Base-by-base conservation (phyloP, 2,888 invertebrate genomes). In the Vesta saturnalis region DNA sequence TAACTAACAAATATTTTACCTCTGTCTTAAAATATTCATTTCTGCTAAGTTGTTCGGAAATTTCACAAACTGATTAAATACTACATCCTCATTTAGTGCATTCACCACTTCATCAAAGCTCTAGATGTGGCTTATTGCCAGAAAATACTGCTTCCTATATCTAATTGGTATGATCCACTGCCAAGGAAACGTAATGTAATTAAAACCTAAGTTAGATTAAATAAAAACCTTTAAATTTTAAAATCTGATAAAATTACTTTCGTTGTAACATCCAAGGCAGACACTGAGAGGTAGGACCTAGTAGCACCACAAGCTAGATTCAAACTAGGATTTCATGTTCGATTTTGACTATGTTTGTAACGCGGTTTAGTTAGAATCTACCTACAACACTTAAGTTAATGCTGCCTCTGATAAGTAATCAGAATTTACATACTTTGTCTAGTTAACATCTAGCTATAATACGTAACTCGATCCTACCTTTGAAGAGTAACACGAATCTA, bases 171-270 rank as follows among this genome's bases (percentile, higher is more conserved):
- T n/a, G 12, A n/a, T n/a, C 46, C 46, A 46, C 46, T 14, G n/a
- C 14, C 12, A 46, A 46, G 8, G 46, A 46, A 46, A 6, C 46
- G 8, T 46, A 46, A 46, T n/a, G 46, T 46, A n/a, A 46, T 46
- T 46, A 46, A 46, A 46, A 46, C 46, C 46, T 46, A 46, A 46
- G 8, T n/a, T n/a, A 46, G 12, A 46, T 46, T 46, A 46, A n/a
- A n/a, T 46, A 46, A 46, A 46, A 46, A 46, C 46, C 14, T 30
- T 30, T 30, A 30, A 30, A 30, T 30, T 30, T 30, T 30, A 30
- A 30, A 30, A 30, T 30, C 30, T 30, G 30, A 30, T 30, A 6
- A 30, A 30, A 30, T 30, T 46, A 46, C 46, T 14, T 46, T 46
- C 14, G 46, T 46, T 46, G 8, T 6, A n/a, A 46, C 46, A 46